Conservation (phyloP, 2,888 invertebrate genomes). For the Mythimna loreyi region DNA sequence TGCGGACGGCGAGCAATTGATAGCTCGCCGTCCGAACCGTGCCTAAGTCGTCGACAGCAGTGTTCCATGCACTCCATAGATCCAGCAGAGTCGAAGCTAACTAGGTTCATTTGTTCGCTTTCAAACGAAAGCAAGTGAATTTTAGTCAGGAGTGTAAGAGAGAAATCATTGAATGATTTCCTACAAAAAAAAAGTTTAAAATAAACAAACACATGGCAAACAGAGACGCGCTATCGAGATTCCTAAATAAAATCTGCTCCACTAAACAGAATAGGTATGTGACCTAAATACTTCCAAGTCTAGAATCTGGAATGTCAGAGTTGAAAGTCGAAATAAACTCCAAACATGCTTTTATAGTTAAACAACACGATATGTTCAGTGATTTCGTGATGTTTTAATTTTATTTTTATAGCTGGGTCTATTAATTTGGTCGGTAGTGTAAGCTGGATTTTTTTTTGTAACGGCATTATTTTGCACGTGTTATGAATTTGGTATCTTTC, state of each 20-base stretch:
- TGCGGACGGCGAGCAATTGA: no score
- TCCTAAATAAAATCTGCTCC: constrained; percentile 28
- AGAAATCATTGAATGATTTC: no score
- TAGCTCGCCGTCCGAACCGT: no score
- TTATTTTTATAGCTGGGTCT: constrained; percentile 2
- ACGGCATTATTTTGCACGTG: neutral
- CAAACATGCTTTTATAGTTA: constrained; percentile 43
- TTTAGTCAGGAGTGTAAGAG: no score
- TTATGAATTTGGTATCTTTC: neutral
- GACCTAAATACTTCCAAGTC: constrained; percentile 64
- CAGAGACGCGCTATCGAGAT: neutral
- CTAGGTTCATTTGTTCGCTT: no score
- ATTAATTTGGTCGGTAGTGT: constrained; percentile 33
- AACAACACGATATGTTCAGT: constrained; percentile 47
- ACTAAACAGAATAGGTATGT: constrained; percentile 45
- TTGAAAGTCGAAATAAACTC: constrained; percentile 62
- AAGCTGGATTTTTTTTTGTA: constrained; percentile 12
- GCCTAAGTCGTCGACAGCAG: no score
- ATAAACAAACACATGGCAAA: neutral
- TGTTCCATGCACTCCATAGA: no score
- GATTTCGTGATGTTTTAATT: constrained; percentile 35
- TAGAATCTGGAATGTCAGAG: constrained; percentile 67
- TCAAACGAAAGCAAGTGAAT: no score
- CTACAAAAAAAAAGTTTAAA: neutral
- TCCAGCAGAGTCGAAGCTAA: no score